Percentiles rank a stretch among this genome's conserved stretches.
Conservation (phyloP, 2,888 invertebrate species). For the Agrypnus murinus region DNA sequence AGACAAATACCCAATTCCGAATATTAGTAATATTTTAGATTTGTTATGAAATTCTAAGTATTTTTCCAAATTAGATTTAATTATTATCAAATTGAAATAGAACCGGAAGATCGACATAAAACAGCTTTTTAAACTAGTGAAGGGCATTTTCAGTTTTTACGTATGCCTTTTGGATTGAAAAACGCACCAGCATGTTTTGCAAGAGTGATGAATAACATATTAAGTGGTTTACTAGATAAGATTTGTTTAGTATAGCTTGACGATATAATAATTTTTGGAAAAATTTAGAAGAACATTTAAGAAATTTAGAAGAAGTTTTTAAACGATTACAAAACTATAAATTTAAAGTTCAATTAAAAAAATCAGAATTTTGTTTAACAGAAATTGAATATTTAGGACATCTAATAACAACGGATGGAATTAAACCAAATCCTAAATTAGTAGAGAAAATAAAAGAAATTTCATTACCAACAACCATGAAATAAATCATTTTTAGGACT, state of each 20-base stretch:
- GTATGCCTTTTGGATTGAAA: not conserved
- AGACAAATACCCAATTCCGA: slow-evolving; percentile 11
- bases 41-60: slow-evolving; percentile 2
- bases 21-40: not conserved
- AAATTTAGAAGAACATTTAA: no score
- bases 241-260: no score
- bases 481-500: not conserved
- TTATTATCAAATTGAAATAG: not conserved
- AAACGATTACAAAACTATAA: no score
- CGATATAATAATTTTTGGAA: no score
- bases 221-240: no score
- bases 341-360: no score
- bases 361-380: not conserved
- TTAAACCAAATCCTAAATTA: slow-evolving; percentile 5
- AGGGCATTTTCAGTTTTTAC: not conserved
- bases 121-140: not conserved
- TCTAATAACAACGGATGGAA: not conserved
- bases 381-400: not conserved
- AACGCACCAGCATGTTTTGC: not conserved
- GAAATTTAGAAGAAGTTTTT: no score
- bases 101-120: not conserved
- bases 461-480: not conserved
- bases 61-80: slow-evolving; percentile 15
- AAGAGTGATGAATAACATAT: no score
- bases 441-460: not conserved